Percentiles rank a stretch among this genome's conserved stretches.
Evolutionary conservation across 2,113 vertebrate genomes (phyloP).

Genomic region (Pachypanchax playfairii): DNA sequence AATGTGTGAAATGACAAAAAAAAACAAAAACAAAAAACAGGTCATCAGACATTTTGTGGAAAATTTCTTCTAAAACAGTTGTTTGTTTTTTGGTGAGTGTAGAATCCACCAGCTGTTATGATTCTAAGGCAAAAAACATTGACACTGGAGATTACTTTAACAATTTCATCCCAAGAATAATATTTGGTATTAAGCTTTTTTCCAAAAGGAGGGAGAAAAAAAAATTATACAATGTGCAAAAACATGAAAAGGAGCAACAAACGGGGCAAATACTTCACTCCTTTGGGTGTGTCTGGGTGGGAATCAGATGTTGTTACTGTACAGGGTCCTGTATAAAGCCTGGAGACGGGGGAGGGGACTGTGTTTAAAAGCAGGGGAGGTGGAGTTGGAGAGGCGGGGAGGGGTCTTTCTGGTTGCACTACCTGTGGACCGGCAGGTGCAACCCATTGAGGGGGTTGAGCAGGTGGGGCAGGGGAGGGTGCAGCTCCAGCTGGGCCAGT

Average conservation of each 20-base stretch:
- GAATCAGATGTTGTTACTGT: constrained; percentile 50
- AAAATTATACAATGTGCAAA: constrained; percentile 47
- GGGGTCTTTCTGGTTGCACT: constrained; percentile 78
- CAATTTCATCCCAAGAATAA: constrained; percentile 39
- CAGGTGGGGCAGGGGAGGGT: constrained; percentile 82
- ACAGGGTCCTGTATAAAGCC: constrained; percentile 55
- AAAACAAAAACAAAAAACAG: background rate
- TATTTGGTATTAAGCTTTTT: constrained; percentile 60
- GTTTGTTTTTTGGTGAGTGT: background rate
- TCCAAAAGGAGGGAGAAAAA: background rate
- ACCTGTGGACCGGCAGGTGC: constrained; percentile 93
- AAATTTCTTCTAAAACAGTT: constrained; percentile 8
- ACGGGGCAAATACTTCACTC: constrained; percentile 87
- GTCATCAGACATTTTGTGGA: background rate
- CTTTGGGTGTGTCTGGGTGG: constrained; percentile 49
- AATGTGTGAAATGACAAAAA: constrained; percentile 6
- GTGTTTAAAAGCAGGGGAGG: constrained; percentile 39
- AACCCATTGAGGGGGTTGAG: constrained; percentile 90
- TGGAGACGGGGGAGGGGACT: constrained; percentile 9
- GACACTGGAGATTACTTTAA: constrained; percentile 21
- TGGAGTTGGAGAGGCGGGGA: constrained; percentile 78
- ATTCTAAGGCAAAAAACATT: constrained; percentile 17
- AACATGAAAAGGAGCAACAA: constrained; percentile 43
- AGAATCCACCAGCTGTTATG: constrained; percentile 5
- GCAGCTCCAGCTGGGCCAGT: constrained; percentile 97